phyloP scores from a whole-genome alignment of 2,888 invertebrate genomes.

The Syrphus vitripennis region DNA sequence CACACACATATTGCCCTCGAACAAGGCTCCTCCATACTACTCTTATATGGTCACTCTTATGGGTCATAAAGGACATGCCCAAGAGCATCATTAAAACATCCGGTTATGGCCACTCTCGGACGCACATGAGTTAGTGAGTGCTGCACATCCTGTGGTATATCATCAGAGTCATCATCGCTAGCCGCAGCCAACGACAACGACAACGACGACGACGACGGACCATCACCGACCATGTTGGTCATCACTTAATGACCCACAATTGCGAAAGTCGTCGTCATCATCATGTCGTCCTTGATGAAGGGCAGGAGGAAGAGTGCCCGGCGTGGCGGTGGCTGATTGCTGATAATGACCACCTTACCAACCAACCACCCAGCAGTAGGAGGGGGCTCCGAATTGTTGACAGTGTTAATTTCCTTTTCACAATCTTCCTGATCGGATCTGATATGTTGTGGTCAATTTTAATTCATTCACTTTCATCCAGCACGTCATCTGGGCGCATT shows the following conservation, averaged over 20 bases:
- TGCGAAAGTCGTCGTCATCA: constrained; percentile 16
- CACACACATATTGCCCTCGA: constrained; percentile 12
- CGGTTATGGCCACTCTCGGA: constrained; percentile 57
- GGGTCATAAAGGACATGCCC: constrained; percentile 61
- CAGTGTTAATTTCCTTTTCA: constrained; percentile 66
- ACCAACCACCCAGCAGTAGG: neutral
- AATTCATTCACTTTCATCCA: constrained; percentile 56
- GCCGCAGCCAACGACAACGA: neutral
- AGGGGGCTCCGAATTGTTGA: constrained; percentile 7
- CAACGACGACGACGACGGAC: neutral
- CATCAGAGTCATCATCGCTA: constrained; percentile 40
- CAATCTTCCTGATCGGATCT: constrained; percentile 53
- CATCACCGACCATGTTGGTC: constrained; percentile 39
- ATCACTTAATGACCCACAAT: constrained; percentile 68
- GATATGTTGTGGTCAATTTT: constrained; percentile 59
- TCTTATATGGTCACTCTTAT: constrained; percentile 21
- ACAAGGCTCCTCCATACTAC: constrained; percentile 4
- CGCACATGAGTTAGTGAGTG: constrained; percentile 43
- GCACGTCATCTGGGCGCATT: constrained; percentile 19
- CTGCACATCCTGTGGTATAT: constrained; percentile 54
- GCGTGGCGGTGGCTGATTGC: neutral
- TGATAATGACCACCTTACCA: no score
- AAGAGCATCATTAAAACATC: constrained; percentile 67
- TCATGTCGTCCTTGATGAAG: neutral
- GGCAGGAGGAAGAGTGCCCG: neutral